Base-by-base conservation (phyloP, 1,140 invertebrate species). In the Sarcophaga bullata region DNA sequence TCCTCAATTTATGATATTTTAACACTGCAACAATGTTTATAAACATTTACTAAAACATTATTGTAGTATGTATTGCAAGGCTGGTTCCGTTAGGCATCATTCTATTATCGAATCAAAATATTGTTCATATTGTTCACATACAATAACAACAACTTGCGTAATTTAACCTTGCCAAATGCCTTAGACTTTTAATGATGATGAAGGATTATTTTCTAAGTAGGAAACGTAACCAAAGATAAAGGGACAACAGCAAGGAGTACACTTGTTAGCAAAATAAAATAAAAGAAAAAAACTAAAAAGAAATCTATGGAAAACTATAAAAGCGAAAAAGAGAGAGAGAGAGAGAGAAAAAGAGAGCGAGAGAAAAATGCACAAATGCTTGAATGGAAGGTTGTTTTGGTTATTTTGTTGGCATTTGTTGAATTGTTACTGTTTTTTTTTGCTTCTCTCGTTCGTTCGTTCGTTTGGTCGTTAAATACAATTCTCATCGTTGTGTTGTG, bases 161-260 rank as follows among this genome's bases (percentile, higher is more conserved):
- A 25, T 37, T 37, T 68, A 68, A 68, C 62, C 62, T 68, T 68
- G 62, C 62, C 62, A 19, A 68, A 19, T 68, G 62, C 62, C 62
- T 68, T 68, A 68, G 62, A 68, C 62, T 68, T 68, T 68, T 68
- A 68, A 68, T 68, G 62, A 68, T 68, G 62, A 68, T 68, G 62
- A 68, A 68, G 62, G 17, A 68, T 68, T 68, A 68, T 68, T 68
- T 68, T 68, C 62, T 25, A 68, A 68, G 62, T 4, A 68, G 62
- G 62, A 68, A 19, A 58, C 11, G 54, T 6, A 58, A 68, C 10
- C 7, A 68, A 19, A 68, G 13, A 13, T 58, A 58, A 7, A 58
- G 54, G 11, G 15, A 11, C 13, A 58, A 58, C 13, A 5, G 15
- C 6, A 58, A 13, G 54, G 13, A 58, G 54, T 1, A 13, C 19